Conservation (phyloP, 2,797 vertebrate genomes). For the Muraenolepis orangiensis region DNA sequence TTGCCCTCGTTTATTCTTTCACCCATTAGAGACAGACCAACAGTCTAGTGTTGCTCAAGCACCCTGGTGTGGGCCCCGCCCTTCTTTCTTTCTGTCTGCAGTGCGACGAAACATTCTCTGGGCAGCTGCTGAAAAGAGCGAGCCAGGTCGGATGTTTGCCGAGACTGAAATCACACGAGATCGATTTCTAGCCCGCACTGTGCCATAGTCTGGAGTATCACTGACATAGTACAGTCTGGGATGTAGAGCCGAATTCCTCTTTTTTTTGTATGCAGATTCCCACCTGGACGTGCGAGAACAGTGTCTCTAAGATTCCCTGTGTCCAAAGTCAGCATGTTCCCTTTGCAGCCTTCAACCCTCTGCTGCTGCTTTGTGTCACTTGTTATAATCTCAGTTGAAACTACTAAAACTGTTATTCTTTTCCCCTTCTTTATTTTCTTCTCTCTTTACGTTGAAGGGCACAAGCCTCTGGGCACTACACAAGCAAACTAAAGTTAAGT, state of each 20-base stretch:
- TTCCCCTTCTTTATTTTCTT: no score
- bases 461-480: background rate
- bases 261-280: constrained; percentile 36
- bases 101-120: constrained; percentile 46
- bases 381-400: no score
- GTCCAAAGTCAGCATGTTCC: constrained; percentile 7
- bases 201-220: constrained; percentile 38
- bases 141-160: constrained; percentile 63
- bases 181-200: constrained; percentile 34
- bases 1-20: background rate
- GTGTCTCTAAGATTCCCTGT: constrained; percentile 32
- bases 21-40: background rate
- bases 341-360: constrained; percentile 1
- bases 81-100: background rate
- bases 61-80: background rate
- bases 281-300: constrained; percentile 20
- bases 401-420: constrained; percentile 11
- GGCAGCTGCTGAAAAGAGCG: constrained; percentile 49
- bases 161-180: constrained; percentile 57
- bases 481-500: background rate
- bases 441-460: no score
- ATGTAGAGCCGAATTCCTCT: constrained; percentile 17
- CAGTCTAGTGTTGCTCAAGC: background rate
- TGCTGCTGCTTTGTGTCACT: constrained; percentile 24
- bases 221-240: constrained; percentile 19